A percentile compares a stretch with the other conserved stretches of the same genome.
Evolutionary conservation across 2,888 invertebrate species (phyloP).

Genomic region (Harpalus rufipes): DNA sequence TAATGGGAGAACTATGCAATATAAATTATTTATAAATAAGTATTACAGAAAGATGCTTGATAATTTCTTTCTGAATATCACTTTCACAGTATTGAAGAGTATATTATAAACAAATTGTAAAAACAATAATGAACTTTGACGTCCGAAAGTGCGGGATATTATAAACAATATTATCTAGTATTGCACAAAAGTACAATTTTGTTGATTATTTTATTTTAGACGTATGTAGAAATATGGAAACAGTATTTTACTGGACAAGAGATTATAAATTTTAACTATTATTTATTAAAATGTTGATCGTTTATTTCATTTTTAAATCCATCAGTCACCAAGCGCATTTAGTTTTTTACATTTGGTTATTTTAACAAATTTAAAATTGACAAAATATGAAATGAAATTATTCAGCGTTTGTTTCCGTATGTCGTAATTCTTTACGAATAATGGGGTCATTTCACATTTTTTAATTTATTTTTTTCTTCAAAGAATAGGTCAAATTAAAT

Average conservation of each 20-base stretch:
- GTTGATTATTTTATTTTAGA: conserved; percentile 28
- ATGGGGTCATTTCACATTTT: no score
- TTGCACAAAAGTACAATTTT: conserved; percentile 59
- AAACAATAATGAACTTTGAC: conserved; percentile 48
- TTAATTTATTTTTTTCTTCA: no score
- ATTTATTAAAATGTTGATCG: neutral
- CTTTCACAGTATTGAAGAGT: conserved; percentile 58
- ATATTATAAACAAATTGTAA: conserved; percentile 49
- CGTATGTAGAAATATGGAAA: conserved; percentile 31
- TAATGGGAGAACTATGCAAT: conserved; percentile 61
- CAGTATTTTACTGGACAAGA: neutral
- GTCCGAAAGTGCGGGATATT: conserved; percentile 52
- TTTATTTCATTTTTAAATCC: no score
- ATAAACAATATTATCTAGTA: conserved; percentile 46
- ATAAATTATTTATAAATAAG: conserved; percentile 59
- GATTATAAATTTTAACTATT: neutral
- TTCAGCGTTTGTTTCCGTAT: no score
- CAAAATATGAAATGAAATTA: no score
- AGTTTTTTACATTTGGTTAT: no score
- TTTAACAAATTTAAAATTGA: no score
- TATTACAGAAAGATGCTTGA: conserved; percentile 55
- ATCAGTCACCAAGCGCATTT: no score
- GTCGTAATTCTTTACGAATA: no score
- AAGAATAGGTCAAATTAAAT: no score
- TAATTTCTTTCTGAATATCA: conserved; percentile 49